A percentile compares a stretch with the other conserved stretches of the same genome.
These are phyloP conservation scores for Notoglanidium macrostoma DNA, from an alignment of 2,797 vertebrate genomes.

Conservation along the genomic window DNA sequence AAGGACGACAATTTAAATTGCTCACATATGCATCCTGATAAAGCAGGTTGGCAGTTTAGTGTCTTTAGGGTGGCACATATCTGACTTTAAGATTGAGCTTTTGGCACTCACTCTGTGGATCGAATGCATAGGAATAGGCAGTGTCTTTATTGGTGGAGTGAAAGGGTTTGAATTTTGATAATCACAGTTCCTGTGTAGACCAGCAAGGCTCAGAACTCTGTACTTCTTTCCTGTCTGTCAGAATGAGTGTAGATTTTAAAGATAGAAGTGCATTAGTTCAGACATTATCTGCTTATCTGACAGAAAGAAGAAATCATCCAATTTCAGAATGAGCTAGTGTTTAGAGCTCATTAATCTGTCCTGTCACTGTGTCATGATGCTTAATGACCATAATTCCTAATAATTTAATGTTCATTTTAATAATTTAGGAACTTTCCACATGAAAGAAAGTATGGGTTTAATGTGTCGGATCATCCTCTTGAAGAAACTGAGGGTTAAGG, in stretches of 20 bases:
- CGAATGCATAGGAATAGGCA: conserved; percentile 46
- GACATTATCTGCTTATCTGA: background rate
- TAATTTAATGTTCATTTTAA: background rate
- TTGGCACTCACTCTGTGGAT: conserved; percentile 12
- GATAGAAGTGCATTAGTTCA: background rate
- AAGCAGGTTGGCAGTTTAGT: background rate
- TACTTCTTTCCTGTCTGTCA: conserved; percentile 1
- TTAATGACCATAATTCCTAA: background rate
- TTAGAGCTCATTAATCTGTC: conserved; percentile 12
- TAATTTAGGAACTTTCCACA: background rate
- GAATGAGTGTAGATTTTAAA: conserved; percentile 34
- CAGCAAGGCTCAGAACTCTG: background rate
- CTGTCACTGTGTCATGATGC: conserved; percentile 4
- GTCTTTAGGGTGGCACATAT: background rate
- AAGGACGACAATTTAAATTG: conserved; percentile 4
- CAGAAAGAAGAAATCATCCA: conserved; percentile 2
- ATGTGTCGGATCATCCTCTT: background rate
- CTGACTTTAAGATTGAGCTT: conserved; percentile 22
- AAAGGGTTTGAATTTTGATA: background rate
- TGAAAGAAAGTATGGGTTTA: background rate
- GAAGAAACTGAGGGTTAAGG: background rate
- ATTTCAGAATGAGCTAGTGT: background rate
- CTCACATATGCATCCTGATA: background rate
- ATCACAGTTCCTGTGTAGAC: background rate
- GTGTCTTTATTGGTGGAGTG: background rate